Evolutionary conservation across 1,140 invertebrate species (phyloP), one percentile per base, ranked within the genome.

Genomic region (Nephila pilipes): DNA sequence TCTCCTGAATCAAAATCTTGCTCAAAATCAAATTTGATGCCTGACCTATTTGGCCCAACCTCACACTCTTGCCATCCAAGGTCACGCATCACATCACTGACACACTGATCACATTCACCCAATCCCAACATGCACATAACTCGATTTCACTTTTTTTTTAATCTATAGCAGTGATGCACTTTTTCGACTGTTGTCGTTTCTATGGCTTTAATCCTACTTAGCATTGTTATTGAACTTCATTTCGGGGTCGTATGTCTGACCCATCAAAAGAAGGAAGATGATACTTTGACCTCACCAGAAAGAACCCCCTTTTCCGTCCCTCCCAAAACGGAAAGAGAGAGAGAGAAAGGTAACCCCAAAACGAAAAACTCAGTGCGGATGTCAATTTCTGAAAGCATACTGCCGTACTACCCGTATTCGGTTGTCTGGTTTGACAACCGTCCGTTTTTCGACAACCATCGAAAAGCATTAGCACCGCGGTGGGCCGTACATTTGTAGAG

Each of bases 391-490:
- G 83, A 32, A 57, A 29, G 55, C 83, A 22, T 25, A 18, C 83
- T 58, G n/a, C 3, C n/a, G 54, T 29, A 57, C 80, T 83, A 83
- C 63, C 55, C 55, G 63, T 90, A 80, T 80, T 90, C 87, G 87
- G 69, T 90, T 90, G 87, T 90, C 87, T 80, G 46, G 38, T 80
- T 90, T 90, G 65, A 90, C 87, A 79, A 58, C n/a, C 65, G 87
- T 75, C 38, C 36, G 60, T 12, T 29, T 54, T 46, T 32, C 16
- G 65, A 90, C 87, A 90, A 79, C 87, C 87, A 55, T 90, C 87
- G 63, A 79, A 90, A 79, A 25, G 87, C 87, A 90, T 90, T 90
- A 90, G 46, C 38, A 55, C n/a, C 38, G 16, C 65, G 63, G 87
- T 88, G 63, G 87, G 87, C 87, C 54, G n/a, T 16, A 5, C 22